Conservation (phyloP, 2,797 vertebrate genomes). For the Mus caroli region DNA sequence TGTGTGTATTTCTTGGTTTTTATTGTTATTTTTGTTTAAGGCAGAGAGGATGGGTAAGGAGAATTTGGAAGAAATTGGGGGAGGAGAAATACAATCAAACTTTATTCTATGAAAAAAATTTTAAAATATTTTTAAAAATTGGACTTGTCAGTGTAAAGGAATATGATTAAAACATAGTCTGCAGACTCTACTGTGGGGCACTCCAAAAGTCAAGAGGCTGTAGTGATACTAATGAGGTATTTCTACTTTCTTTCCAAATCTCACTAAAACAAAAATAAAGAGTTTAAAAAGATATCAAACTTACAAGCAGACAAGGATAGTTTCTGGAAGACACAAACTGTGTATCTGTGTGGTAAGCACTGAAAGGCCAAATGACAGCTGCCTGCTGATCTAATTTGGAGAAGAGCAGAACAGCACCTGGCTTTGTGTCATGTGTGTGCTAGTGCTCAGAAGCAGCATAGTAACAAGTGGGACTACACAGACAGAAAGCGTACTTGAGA, state of each 20-base stretch:
- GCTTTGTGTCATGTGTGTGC: not conserved
- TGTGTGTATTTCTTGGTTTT: not conserved
- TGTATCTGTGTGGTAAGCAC: conserved; percentile 1
- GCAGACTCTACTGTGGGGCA: not conserved
- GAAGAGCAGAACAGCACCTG: not conserved
- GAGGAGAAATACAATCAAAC: not conserved
- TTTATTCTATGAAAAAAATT: not conserved
- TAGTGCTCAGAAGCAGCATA: not conserved
- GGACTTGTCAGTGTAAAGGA: conserved; percentile 1
- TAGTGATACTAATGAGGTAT: not conserved
- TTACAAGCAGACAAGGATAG: not conserved
- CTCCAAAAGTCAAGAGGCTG: not conserved
- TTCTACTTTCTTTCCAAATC: not conserved
- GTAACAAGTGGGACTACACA: not conserved
- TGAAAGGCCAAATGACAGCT: not conserved
- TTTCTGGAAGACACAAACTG: conserved; percentile 19
- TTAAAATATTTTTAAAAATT: not conserved
- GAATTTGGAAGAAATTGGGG: not conserved
- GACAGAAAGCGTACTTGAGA: not conserved
- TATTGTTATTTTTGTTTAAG: not conserved
- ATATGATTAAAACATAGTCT: not conserved
- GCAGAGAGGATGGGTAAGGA: not conserved
- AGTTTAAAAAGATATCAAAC: not conserved
- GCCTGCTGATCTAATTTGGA: not conserved
- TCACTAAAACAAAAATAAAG: not conserved